Evolutionary conservation across 1,140 invertebrate species (phyloP), one percentile per base, ranked within the genome.

Genomic region (Patella vulgata): DNA sequence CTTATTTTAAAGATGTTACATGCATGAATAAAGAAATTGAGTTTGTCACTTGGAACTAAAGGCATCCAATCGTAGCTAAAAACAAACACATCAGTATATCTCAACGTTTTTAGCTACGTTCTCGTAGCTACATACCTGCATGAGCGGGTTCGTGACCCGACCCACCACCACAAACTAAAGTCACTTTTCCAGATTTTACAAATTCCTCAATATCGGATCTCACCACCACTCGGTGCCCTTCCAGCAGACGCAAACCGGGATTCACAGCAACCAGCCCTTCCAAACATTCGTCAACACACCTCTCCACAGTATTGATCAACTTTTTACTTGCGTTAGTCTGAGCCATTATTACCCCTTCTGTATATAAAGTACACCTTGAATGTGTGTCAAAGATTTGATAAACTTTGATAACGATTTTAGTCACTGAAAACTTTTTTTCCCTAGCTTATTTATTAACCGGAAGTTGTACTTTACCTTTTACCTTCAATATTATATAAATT

Each of bases 71-170:
- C n/a, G n/a, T n/a, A n/a, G n/a, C n/a, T n/a, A n/a, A n/a, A n/a
- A n/a, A n/a, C n/a, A n/a, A n/a, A n/a, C n/a, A n/a, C n/a, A n/a
- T n/a, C n/a, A n/a, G n/a, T n/a, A n/a, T 2, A 11, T 30, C 36
- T 40, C 23, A 25, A 23, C 31, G 0, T 27, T 3, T 19, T 25
- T 19, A 28, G 19, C 27, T 33, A n/a, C 23, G 28, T 21, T n/a
- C 14, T 19, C 47, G 31, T 19, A n/a, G 39, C 43, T 19, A 11
- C 33, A 66, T 70, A 91, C 90, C 91, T 84, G 88, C 88, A 82
- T 91, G 91, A 17, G 82, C 84, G 11, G 93, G 93, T 82, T 96
- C 93, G 78, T 95, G 93, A 5, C 93, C 93, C 21, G 92, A 92
- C 21, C 93, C 93, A 44, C 84, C 87, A 25, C 93, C 93, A 63